Base-by-base conservation (phyloP, 2,888 invertebrate genomes). In the Kuschelorhynchus macadamiae region DNA sequence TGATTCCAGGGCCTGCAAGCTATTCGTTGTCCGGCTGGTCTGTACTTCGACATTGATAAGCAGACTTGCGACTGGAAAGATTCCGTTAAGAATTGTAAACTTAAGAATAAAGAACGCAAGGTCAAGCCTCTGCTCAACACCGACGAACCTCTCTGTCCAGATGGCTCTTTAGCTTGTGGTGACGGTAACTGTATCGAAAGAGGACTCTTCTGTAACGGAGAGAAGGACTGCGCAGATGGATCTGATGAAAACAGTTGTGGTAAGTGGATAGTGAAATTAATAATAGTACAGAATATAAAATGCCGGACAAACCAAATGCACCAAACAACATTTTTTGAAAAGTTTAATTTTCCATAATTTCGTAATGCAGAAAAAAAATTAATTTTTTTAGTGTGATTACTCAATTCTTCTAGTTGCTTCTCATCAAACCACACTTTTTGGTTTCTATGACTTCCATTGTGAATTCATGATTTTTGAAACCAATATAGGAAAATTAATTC, bases 31-130 rank as follows among this genome's bases (percentile, higher is more conserved):
- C 96, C 96, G 41, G 94, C 96, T 61, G 95, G 96, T 84, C 86
- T 96, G 76, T 95, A 88, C 85, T 96, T 96, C 85, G 96, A 96
- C 83, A 95, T 96, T 80, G 96, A 96, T 82, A 95, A 95, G 83
- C 96, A 96, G 85, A 96, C 96, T 1, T 96, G 96, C 81, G 95
- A 96, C 82, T 96, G 96, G 96, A 96, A 94, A 83, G 94, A 92
- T 72, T 89, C 95, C 1, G 96, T 96, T n/a, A 94, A 94, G 83
- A 96, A 95, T 85, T 96, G 96, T 86, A 94, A 94, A 81, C 82
- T 92, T 77, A 95, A 95, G 87, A 93, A 91, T 84, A 95, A 95
- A 83, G 95, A 94, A 81, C 90, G 93, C 72, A 94, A 94, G 83
- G 88, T 92, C 14, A 95, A 94, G 80, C 96, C 96, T 65, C 86